Base-by-base conservation (phyloP, 2,797 vertebrate genomes). In the Gorsachius magnificus region DNA sequence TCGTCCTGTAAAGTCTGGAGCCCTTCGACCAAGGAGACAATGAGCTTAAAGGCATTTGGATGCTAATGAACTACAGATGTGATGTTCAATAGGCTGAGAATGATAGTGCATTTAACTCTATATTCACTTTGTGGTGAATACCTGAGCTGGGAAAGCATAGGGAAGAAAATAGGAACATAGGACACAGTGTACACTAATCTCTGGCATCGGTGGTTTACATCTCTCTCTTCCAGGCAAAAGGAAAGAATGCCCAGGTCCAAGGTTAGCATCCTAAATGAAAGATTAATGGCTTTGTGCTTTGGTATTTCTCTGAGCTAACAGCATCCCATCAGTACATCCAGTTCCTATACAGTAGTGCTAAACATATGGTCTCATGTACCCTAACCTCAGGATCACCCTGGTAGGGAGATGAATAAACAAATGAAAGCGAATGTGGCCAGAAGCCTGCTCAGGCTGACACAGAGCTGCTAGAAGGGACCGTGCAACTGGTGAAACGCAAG, bases 51-150 rank as follows among this genome's bases (percentile, higher is more conserved):
- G 69, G 83, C 46, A 87, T 89, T 95, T 90, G 75, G 56, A 87
- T 93, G 78, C 56, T 96, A 95, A 97, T 90, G 65, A 95, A 31
- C 35, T 90, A 71, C 66, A 95, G 80, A 79, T 63, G 63, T 50
- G 78, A 79, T 82, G 75, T 68, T 93, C 83, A 83, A 31, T 46
- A 93, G 51, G 18, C 80, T 87, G 77, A 91, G 82, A 87, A 72
- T 5, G 48, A 79, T 10, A 50, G 21, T 33, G 50, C 48, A 31
- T 90, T 92, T 95, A 93, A 85, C 45, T 93, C 38, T 22, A 10
- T 43, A 54, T 63, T 92, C 66, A 41, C 65, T 94, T 46, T 33
- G 63, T 5, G 5, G 38, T 7, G 5, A 95, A 33, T 53, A 60
- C 17, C 31, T 86, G 58, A 83, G 38, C 65, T 61, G 69, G 51